Evolutionary conservation across 2,797 vertebrate genomes (phyloP).

Genomic region (Huso huso): DNA sequence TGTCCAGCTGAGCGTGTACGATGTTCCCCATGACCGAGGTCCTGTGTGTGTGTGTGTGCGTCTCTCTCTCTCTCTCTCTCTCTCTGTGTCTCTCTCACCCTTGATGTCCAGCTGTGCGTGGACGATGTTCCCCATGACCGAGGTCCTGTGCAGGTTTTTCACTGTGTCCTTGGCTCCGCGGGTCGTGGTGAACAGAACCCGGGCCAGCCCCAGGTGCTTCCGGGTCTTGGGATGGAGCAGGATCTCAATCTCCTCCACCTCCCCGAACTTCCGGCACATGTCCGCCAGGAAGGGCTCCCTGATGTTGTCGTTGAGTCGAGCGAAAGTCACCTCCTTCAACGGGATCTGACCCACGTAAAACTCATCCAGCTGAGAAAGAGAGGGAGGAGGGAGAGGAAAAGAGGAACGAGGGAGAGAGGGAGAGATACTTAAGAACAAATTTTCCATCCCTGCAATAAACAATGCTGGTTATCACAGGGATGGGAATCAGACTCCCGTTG

Average conservation of each 20-base stretch:
- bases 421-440: too few relatives aligned
- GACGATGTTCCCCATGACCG: conserved; percentile 90
- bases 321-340: conserved; percentile 89
- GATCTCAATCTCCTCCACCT: conserved; percentile 89
- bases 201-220: conserved; percentile 84
- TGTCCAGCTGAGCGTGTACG: conserved; percentile 57
- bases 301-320: conserved; percentile 87
- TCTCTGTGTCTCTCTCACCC: conserved; percentile 46
- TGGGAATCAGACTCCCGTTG: too few relatives aligned
- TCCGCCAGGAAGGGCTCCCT: conserved; percentile 84
- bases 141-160: conserved; percentile 83
- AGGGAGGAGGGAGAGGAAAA: neutral
- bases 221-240: conserved; percentile 84
- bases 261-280: conserved; percentile 86
- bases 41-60: conserved; percentile 11
- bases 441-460: too few relatives aligned
- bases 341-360: conserved; percentile 86
- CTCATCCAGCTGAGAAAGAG: conserved; percentile 71
- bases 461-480: too few relatives aligned
- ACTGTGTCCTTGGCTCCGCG: conserved; percentile 84
- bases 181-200: conserved; percentile 84
- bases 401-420: neutral
- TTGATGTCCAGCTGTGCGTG: conserved; percentile 90
- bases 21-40: conserved; percentile 59
- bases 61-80: neutral